These are phyloP conservation scores for Caenorhabditis zanzibari DNA, from an alignment of 2,888 invertebrate genomes.

Conservation along the genomic window DNA sequence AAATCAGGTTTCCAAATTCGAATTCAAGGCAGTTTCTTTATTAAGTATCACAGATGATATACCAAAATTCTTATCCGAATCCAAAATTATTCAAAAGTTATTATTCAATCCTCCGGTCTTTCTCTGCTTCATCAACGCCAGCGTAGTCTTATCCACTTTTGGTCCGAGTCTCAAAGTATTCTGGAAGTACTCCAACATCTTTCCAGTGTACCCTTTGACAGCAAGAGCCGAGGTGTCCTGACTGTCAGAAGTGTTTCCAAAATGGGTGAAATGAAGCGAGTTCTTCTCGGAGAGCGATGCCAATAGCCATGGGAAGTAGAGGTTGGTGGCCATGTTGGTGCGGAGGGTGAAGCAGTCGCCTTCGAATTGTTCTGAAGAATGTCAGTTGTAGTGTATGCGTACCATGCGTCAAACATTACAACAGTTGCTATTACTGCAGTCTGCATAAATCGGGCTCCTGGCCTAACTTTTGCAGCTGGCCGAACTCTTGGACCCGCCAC, in stretches of 20 bases:
- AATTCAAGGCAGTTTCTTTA: too few relatives aligned
- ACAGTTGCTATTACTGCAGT: too few relatives aligned
- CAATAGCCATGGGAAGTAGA: slow-evolving; percentile 81
- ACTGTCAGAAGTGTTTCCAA: slow-evolving; percentile 65
- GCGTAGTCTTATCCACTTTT: slow-evolving; percentile 22
- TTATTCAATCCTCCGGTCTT: slow-evolving; percentile 47
- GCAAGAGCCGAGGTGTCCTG: slow-evolving; percentile 40
- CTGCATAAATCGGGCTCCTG: too few relatives aligned
- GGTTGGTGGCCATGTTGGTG: slow-evolving; percentile 77
- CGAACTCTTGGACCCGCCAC: too few relatives aligned
- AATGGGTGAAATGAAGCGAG: slow-evolving; percentile 77
- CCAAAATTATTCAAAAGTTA: slow-evolving; percentile 34
- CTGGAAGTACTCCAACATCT: slow-evolving; percentile 60
- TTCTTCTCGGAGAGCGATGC: slow-evolving; percentile 75
- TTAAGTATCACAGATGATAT: too few relatives aligned
- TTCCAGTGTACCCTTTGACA: slow-evolving; percentile 54
- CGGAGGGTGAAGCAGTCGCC: slow-evolving; percentile 70
- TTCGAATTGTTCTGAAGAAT: slow-evolving; percentile 49
- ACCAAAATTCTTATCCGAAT: too few relatives aligned
- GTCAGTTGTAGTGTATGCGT: not conserved
- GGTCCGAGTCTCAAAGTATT: slow-evolving; percentile 41
- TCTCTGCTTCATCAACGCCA: slow-evolving; percentile 32
- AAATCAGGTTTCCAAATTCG: not conserved
- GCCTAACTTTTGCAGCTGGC: too few relatives aligned
- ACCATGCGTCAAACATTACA: too few relatives aligned